These are phyloP conservation scores for Diorhabda carinulata DNA, from an alignment of 1,140 invertebrate genomes.

Conservation along the genomic window DNA sequence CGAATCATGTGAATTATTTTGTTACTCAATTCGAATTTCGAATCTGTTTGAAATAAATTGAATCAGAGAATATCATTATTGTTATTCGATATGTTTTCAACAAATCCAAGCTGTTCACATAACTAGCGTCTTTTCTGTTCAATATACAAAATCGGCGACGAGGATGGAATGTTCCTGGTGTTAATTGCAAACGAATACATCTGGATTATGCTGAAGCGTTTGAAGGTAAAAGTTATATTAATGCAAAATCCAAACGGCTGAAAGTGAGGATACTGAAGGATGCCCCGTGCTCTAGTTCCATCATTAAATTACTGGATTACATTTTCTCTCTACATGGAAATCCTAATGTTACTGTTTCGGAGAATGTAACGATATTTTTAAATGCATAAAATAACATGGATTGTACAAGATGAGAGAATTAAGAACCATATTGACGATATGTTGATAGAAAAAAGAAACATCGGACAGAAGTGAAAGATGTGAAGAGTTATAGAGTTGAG, in stretches of 20 bases:
- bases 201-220: conserved; percentile 39
- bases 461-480: too few relatives aligned
- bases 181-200: conserved; percentile 35
- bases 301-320: conserved; percentile 26
- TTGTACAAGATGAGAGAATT: conserved; percentile 16
- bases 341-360: conserved; percentile 33
- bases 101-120: too few relatives aligned
- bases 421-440: too few relatives aligned
- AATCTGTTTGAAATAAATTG: too few relatives aligned
- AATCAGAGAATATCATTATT: too few relatives aligned
- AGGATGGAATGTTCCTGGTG: conserved; percentile 33
- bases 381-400: conserved; percentile 31
- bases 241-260: conserved; percentile 44
- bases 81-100: too few relatives aligned
- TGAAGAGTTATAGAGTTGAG: too few relatives aligned
- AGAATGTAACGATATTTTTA: conserved; percentile 42
- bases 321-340: conserved; percentile 37
- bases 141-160: too few relatives aligned
- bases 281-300: conserved; percentile 24
- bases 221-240: conserved; percentile 32
- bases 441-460: too few relatives aligned
- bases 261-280: conserved; percentile 29
- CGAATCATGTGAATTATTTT: too few relatives aligned
- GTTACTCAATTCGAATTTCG: too few relatives aligned
- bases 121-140: too few relatives aligned